These are phyloP conservation scores for Candidula unifasciata DNA, from an alignment of 2,888 invertebrate genomes.

Conservation along the genomic window DNA sequence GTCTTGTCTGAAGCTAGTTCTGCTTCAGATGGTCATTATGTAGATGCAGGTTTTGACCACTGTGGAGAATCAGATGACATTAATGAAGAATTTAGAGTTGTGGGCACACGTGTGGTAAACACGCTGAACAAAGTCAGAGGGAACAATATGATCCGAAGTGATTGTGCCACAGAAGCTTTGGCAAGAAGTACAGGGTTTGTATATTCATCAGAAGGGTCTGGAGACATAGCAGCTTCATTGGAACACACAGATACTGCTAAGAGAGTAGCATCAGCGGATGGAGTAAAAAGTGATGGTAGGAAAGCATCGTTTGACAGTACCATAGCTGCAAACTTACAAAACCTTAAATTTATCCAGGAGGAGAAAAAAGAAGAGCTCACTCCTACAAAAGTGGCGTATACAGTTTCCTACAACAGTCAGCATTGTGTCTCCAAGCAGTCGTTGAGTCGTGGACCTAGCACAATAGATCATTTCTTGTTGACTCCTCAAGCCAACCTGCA, in stretches of 20 bases:
- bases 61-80: neutral
- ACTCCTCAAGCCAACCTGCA: neutral
- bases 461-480: neutral
- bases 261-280: neutral
- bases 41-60: neutral
- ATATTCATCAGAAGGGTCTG: neutral
- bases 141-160: neutral
- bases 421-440: neutral
- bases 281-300: neutral
- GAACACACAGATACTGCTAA: neutral
- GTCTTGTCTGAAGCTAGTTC: neutral
- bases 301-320: neutral
- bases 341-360: neutral
- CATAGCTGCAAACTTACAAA: neutral
- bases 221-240: neutral
- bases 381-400: neutral
- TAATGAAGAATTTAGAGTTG: neutral
- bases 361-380: neutral
- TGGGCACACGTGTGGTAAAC: neutral
- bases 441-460: neutral
- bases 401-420: conserved; percentile 6
- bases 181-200: neutral
- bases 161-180: neutral
- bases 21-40: neutral
- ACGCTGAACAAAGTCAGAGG: neutral